Percentiles rank a stretch among this genome's conserved stretches.
These are phyloP conservation scores for Scaptomyza graminum DNA, from an alignment of 1,140 invertebrate genomes.

Conservation along the genomic window DNA sequence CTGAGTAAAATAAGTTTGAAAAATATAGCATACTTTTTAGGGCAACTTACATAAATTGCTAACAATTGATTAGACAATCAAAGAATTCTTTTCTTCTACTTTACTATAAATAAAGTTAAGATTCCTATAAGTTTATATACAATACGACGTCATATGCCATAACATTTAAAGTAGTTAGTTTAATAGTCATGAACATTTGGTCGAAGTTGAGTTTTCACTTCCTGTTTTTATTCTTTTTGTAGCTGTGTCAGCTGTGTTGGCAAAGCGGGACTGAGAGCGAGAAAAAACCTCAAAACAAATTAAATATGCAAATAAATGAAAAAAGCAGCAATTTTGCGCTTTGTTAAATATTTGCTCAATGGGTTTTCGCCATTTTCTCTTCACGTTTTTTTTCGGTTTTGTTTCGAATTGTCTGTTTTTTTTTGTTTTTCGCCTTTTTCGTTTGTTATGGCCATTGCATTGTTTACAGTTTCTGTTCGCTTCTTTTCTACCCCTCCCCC, in stretches of 20 bases:
- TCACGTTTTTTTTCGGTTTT: slow-evolving; percentile 14
- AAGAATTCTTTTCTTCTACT: too few relatives aligned
- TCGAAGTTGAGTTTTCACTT: background rate
- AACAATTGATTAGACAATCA: too few relatives aligned
- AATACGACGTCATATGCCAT: too few relatives aligned
- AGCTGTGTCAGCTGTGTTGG: slow-evolving; percentile 56
- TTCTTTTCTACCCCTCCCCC: background rate
- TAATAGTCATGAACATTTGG: too few relatives aligned
- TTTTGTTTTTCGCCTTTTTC: background rate
- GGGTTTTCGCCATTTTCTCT: slow-evolving; percentile 51
- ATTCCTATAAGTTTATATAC: too few relatives aligned
- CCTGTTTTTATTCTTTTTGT: slow-evolving; percentile 28
- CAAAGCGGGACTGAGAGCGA: background rate
- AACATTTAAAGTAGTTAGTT: too few relatives aligned
- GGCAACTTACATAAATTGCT: too few relatives aligned
- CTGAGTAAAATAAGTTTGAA: too few relatives aligned
- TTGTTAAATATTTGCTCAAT: slow-evolving; percentile 80
- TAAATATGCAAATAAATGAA: slow-evolving; percentile 80
- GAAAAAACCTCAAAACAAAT: slow-evolving; percentile 76
- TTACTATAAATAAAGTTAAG: too few relatives aligned
- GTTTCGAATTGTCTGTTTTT: background rate
- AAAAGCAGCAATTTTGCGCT: slow-evolving; percentile 76
- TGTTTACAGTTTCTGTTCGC: slow-evolving; percentile 7
- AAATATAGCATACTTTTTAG: too few relatives aligned
- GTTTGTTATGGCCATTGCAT: slow-evolving; percentile 29